Percentiles rank a stretch among this genome's conserved stretches.
Conservation (phyloP, 2,797 vertebrate species). For the Fringilla coelebs region DNA sequence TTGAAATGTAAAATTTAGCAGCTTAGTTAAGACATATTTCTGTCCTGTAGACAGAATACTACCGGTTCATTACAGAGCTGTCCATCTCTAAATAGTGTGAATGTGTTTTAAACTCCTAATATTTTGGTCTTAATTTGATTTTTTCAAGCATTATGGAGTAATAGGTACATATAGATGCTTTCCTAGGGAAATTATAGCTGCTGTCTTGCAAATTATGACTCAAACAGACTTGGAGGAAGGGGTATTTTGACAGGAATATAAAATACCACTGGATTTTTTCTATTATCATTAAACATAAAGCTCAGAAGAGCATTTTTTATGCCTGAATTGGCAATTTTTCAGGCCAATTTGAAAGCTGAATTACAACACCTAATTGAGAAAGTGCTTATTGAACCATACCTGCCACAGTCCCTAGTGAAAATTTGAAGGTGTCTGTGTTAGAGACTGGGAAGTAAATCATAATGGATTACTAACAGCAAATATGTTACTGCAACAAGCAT, state of each 20-base stretch:
- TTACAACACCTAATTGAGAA: background rate
- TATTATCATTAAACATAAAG: background rate
- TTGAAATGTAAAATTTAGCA: background rate
- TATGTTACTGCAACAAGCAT: background rate
- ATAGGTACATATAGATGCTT: background rate
- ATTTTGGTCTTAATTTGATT: background rate
- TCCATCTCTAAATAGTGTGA: background rate
- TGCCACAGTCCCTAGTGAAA: background rate
- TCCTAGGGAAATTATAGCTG: background rate
- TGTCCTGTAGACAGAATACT: background rate
- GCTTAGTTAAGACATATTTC: background rate
- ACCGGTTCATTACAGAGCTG: background rate
- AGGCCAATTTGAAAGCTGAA: background rate
- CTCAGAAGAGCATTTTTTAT: constrained; percentile 11
- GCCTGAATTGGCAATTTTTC: constrained; percentile 1
- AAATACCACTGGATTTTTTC: constrained; percentile 3
- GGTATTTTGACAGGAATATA: background rate
- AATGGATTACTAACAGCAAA: background rate
- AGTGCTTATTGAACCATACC: background rate
- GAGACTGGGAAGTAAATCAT: background rate
- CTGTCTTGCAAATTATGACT: background rate
- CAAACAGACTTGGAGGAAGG: background rate
- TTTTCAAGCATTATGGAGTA: background rate
- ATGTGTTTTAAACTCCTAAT: background rate
- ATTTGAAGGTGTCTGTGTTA: background rate